Conservation (phyloP, 2,113 vertebrate genomes). For the Aviceda subcristata region DNA sequence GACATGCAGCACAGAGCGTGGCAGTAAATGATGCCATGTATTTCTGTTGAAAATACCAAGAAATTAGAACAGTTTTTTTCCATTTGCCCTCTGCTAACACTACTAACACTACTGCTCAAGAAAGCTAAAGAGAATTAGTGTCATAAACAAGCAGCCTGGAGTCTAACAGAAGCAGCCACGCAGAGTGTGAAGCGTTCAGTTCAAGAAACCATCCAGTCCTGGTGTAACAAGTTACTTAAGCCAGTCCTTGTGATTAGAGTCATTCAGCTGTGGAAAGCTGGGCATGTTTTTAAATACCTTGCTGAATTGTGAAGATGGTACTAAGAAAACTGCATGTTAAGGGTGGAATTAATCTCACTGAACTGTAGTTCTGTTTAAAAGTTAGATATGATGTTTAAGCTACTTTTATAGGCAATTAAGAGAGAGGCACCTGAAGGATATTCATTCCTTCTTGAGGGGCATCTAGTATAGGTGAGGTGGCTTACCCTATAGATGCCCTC, state of each 20-base stretch:
- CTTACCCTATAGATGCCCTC: background rate
- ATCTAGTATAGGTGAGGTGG: background rate
- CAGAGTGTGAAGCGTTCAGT: background rate
- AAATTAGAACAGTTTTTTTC: background rate
- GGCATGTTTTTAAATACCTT: background rate
- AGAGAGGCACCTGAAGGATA: background rate
- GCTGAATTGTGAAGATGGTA: background rate
- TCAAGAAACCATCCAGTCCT: background rate
- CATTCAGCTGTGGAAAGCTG: background rate
- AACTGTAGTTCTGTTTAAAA: background rate
- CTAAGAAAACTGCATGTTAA: background rate
- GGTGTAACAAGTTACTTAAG: background rate
- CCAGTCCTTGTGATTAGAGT: background rate
- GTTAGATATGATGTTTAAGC: background rate
- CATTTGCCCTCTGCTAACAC: conserved; percentile 19
- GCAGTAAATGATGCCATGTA: background rate
- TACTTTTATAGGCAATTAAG: background rate
- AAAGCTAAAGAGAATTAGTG: background rate
- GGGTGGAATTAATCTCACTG: background rate
- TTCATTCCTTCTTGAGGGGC: background rate
- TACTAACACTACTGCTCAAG: background rate
- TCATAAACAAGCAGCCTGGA: conserved; percentile 2
- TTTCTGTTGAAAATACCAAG: background rate
- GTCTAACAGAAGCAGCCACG: background rate
- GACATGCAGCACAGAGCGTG: background rate